Evolutionary conservation across 2,888 invertebrate genomes (phyloP), one percentile per base, ranked within the genome.

Genomic region (Thymelicus sylvestris): DNA sequence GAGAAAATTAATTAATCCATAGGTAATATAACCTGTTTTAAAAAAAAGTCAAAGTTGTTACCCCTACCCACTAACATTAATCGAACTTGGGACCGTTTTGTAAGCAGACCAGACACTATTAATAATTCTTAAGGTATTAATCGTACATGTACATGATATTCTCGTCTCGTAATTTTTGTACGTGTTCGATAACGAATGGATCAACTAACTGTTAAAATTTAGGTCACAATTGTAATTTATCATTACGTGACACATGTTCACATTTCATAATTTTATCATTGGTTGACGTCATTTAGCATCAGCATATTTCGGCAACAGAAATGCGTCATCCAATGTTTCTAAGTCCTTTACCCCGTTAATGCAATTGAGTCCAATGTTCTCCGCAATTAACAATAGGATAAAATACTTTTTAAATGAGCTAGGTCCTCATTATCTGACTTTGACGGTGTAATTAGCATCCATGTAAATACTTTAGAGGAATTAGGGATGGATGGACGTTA

Each of bases 241-340:
- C 44, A 57, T 64, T 52, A 52, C 50, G 15, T 52, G 50, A 15
- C 38, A 64, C 48, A 39, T 48, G 52, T 7, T 31, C 13, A 61
- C 15, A 68, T 69, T 57, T 69, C 64, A 50, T 64, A 64, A 48
- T 41, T 64, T 55, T 41, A 59, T 59, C 47, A 47, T 60, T 48
- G 19, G 50, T 74, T 76, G 74, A 77, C 74, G 76, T 76, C 75
- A 75, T 57, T 67, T 57, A 61, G 52, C 66, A 66, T 70, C 71
- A 66, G 71, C 73, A 41, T 44, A 60, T 74, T 73, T 74, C 73
- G 48, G 50, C 64, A 41, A 68, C 67, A 66, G 19, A 60, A 73
- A 71, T 75, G 72, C 72, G 76, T 76, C 75, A 76, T 19, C 47
- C 50, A 61, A 66, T 71, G 61, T 69, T 73, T 69, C 47, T 2